phyloP scores from a whole-genome alignment of 30 jellyfish, hydroid and myxozoan genomes.

The Hydractinia echinata region DNA sequence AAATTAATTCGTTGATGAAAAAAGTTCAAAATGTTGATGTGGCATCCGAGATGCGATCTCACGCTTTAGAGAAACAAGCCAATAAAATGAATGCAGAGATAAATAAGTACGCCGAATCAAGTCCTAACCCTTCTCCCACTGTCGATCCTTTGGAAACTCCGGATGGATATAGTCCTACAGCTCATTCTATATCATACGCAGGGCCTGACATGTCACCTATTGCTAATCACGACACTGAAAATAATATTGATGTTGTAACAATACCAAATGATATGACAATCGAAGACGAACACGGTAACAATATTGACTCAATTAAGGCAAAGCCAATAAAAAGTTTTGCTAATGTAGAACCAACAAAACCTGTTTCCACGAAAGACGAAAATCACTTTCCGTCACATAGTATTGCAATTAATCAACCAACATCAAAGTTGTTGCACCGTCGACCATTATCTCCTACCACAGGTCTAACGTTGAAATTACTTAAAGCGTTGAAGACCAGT shows the following conservation, averaged over 20 bases:
- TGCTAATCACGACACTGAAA: conserved; percentile 5
- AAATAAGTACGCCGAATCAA: conserved; percentile 20
- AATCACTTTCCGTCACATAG: background rate
- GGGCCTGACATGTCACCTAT: conserved; percentile 30
- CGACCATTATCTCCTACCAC: conserved; percentile 12
- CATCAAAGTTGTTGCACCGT: background rate
- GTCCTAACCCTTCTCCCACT: conserved; percentile 1
- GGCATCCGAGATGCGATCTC: conserved; percentile 4
- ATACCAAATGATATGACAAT: conserved; percentile 61
- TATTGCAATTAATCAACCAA: background rate
- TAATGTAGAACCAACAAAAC: background rate
- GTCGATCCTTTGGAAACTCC: conserved; percentile 42
- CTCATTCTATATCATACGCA: conserved; percentile 15
- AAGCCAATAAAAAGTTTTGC: background rate
- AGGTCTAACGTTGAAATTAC: background rate
- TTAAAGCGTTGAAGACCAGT: conserved; percentile 19
- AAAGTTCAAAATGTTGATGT: conserved; percentile 25
- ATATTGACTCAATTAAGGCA: conserved; percentile 23
- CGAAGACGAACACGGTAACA: conserved; percentile 89
- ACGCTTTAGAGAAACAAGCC: conserved; percentile 25
- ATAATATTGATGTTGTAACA: conserved; percentile 71
- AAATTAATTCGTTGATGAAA: background rate
- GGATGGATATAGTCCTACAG: conserved; percentile 30
- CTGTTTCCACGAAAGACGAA: conserved; percentile 1
- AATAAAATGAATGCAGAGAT: conserved; percentile 28